Evolutionary conservation across 37 sponge, comb jelly and placozoan species (phyloP).

Genomic region (Chondrosia reniformis): DNA sequence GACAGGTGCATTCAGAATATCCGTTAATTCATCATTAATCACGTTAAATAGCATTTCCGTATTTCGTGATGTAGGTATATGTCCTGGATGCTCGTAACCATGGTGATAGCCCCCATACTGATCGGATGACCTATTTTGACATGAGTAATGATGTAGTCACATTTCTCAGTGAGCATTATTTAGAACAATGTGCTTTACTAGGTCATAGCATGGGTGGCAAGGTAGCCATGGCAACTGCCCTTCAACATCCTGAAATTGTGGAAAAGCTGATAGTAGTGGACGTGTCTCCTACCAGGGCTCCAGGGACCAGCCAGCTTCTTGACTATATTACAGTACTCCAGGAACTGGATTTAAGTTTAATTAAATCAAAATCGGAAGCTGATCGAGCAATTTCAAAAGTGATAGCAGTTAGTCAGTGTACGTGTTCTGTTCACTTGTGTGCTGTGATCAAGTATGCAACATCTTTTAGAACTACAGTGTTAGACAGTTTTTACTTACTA

Average conservation of each 20-base stretch:
- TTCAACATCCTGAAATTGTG: slow-evolving; percentile 49
- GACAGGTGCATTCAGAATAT: slow-evolving; percentile 23
- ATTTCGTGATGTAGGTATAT: slow-evolving; percentile 62
- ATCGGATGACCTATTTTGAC: slow-evolving; percentile 49
- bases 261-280: slow-evolving; percentile 74
- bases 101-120: slow-evolving; percentile 82
- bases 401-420: slow-evolving; percentile 39
- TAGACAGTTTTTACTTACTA: slow-evolving; percentile 65
- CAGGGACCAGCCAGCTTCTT: slow-evolving; percentile 15
- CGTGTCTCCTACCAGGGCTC: slow-evolving; percentile 45
- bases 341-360: slow-evolving; percentile 26
- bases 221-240: slow-evolving; percentile 74
- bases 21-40: too few relatives aligned
- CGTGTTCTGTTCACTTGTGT: background rate
- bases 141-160: slow-evolving; percentile 60
- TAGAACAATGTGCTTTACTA: slow-evolving; percentile 9
- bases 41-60: too few relatives aligned
- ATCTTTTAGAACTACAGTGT: slow-evolving; percentile 9
- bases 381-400: slow-evolving; percentile 27
- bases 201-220: slow-evolving; percentile 96
- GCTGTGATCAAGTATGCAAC: background rate
- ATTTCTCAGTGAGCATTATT: slow-evolving; percentile 35
- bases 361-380: slow-evolving; percentile 47
- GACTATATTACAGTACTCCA: slow-evolving; percentile 22
- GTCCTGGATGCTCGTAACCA: slow-evolving; percentile 84